These are phyloP conservation scores for Palloptera scutellata DNA, from an alignment of 2,888 invertebrate species.

Conservation along the genomic window DNA sequence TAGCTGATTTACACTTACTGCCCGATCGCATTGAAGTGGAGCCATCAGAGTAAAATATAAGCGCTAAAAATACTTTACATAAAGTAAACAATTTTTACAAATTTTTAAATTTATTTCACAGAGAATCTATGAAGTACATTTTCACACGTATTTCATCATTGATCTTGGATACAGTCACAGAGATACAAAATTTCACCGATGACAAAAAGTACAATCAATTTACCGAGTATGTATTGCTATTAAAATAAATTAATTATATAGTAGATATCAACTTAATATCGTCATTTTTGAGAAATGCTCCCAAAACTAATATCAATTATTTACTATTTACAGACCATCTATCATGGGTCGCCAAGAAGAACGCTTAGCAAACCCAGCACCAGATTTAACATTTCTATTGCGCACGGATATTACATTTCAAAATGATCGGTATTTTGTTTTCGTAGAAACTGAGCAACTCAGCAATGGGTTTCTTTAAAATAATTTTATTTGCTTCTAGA, in stretches of 20 bases:
- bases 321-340: slow-evolving; percentile 69
- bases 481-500: slow-evolving; percentile 38
- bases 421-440: slow-evolving; percentile 47
- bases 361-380: slow-evolving; percentile 77
- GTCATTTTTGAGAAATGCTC: background rate
- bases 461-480: background rate
- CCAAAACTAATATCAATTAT: background rate
- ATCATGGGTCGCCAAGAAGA: slow-evolving; percentile 85
- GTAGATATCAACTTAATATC: background rate
- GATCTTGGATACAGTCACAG: slow-evolving; percentile 70
- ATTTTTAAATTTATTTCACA: slow-evolving; percentile 18
- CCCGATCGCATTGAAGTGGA: slow-evolving; percentile 68
- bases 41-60: slow-evolving; percentile 61
- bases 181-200: slow-evolving; percentile 76
- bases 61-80: background rate
- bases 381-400: slow-evolving; percentile 75
- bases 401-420: slow-evolving; percentile 68
- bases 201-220: slow-evolving; percentile 77
- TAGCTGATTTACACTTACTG: slow-evolving; percentile 70
- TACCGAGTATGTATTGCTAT: slow-evolving; percentile 67
- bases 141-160: slow-evolving; percentile 53
- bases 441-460: background rate
- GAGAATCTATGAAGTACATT: slow-evolving; percentile 51
- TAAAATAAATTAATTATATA: too few species aligned
- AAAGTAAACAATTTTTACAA: slow-evolving; percentile 4